A percentile compares a stretch with the other conserved stretches of the same genome.
phyloP scores from a whole-genome alignment of 2,797 vertebrate genomes.

The Pogoniulus pusillus region DNA sequence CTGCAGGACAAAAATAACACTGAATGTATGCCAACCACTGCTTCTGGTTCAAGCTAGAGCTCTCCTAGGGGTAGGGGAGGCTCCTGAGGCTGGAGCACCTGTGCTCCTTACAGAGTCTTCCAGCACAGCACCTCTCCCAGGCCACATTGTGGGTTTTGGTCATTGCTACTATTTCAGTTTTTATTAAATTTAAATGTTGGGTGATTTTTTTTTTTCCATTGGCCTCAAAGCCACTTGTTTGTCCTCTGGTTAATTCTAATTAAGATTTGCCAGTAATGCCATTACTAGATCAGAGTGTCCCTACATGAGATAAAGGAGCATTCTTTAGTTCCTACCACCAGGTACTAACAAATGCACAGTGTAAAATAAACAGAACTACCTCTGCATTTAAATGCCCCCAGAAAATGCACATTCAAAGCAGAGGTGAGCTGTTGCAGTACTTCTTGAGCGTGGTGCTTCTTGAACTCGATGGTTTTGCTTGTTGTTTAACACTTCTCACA shows the following conservation, averaged over 20 bases:
- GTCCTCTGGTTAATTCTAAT: background rate
- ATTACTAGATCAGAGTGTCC: background rate
- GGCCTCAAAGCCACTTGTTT: background rate
- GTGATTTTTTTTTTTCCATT: background rate
- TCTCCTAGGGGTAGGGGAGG: background rate
- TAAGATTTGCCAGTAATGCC: background rate
- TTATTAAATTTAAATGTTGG: background rate
- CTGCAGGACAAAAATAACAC: constrained; percentile 51
- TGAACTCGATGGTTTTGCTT: background rate
- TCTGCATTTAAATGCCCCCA: background rate
- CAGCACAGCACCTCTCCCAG: background rate
- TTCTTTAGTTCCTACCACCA: background rate
- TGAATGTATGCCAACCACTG: background rate
- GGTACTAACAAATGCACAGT: rapidly evolving
- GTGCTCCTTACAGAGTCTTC: background rate
- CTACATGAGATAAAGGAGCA: background rate
- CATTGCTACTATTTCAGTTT: background rate
- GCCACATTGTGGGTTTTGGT: background rate
- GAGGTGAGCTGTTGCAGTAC: background rate
- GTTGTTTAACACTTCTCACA: background rate
- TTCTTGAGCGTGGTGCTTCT: background rate
- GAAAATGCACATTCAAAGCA: background rate
- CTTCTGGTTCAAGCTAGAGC: background rate
- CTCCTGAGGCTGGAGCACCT: background rate
- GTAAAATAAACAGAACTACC: background rate